phyloP scores from a whole-genome alignment of 92 coral and sea anemone species.

The Heteractis magnifica region DNA sequence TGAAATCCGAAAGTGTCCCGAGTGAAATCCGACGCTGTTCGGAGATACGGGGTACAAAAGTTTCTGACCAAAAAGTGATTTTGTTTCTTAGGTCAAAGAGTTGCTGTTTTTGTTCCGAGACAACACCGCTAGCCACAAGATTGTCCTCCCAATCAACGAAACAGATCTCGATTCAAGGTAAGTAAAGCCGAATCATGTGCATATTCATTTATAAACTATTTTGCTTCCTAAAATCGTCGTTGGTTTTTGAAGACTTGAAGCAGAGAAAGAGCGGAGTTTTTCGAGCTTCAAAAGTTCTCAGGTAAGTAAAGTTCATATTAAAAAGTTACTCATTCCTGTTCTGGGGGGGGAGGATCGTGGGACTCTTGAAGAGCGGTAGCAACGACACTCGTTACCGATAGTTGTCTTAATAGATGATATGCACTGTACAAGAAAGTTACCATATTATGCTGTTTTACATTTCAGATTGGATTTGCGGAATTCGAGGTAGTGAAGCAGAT shows the following conservation, averaged over 20 bases:
- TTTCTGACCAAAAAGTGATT: too few species aligned
- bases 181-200: neutral
- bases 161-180: conserved; percentile 58
- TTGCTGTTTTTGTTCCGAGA: conserved; percentile 35
- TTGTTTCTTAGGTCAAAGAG: conserved; percentile 39
- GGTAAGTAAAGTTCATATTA: conserved; percentile 1
- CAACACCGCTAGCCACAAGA: conserved; percentile 49
- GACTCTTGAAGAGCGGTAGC: neutral
- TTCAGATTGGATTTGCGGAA: conserved; percentile 61
- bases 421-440: too few species aligned
- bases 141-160: conserved; percentile 57
- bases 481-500: conserved; percentile 34
- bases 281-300: conserved; percentile 27
- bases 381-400: too few species aligned
- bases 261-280: conserved; percentile 28
- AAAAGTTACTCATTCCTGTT: too few species aligned
- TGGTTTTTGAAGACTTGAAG: conserved; percentile 5
- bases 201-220: neutral
- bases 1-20: too few species aligned
- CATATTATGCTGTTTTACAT: neutral
- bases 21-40: too few species aligned
- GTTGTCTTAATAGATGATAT: too few species aligned
- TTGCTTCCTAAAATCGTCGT: neutral
- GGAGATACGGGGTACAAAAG: too few species aligned
- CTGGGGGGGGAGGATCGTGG: too few species aligned